These are phyloP conservation scores for Notodonta dromedarius DNA, from an alignment of 2,888 invertebrate species.

Conservation along the genomic window DNA sequence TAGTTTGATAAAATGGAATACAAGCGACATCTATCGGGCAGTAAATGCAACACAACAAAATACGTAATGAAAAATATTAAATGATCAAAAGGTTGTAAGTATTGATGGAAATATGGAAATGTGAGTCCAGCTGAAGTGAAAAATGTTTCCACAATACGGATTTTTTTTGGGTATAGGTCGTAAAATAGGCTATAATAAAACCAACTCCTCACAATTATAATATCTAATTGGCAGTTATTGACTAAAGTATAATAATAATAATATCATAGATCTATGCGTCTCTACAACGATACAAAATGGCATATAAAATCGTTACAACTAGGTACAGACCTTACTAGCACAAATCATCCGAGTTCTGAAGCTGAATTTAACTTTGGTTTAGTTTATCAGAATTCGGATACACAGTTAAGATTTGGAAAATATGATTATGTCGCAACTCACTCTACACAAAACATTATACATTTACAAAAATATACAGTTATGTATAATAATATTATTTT, in stretches of 20 bases:
- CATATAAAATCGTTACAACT: slow-evolving; percentile 64
- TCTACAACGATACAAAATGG: slow-evolving; percentile 67
- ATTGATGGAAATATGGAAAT: no score
- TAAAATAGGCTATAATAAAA: no score
- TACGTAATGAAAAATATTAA: no score
- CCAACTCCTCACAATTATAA: slow-evolving; percentile 38
- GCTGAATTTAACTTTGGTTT: slow-evolving; percentile 66
- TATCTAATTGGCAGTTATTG: slow-evolving; percentile 73
- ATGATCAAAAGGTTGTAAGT: no score
- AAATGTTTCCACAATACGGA: no score
- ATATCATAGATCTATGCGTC: slow-evolving; percentile 59
- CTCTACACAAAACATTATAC: background rate
- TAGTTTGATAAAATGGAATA: no score
- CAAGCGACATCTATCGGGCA: no score
- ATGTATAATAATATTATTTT: no score
- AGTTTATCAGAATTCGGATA: slow-evolving; percentile 52
- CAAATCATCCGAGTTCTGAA: slow-evolving; percentile 46
- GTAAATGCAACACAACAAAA: no score
- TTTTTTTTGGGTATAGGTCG: no score
- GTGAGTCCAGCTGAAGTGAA: no score
- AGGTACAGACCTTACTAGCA: slow-evolving; percentile 40
- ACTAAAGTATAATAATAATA: slow-evolving; percentile 59
- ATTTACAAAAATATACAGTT: no score
- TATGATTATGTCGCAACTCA: background rate
- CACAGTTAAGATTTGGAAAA: slow-evolving; percentile 13